Evolutionary conservation across 2,888 invertebrate species (phyloP).

Genomic region (Protula sp.): DNA sequence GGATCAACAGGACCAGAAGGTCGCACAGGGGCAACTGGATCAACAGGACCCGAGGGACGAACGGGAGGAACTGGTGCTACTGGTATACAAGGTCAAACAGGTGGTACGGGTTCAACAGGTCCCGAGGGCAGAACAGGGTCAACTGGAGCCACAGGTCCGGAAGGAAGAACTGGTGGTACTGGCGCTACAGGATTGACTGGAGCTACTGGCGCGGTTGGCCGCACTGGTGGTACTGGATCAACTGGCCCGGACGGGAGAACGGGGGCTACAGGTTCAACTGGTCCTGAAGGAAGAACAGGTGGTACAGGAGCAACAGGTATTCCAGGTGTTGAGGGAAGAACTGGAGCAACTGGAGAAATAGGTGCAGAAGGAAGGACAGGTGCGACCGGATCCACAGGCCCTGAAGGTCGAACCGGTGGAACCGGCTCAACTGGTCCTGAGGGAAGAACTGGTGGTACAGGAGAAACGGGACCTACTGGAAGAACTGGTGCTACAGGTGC

Average conservation of each 20-base stretch:
- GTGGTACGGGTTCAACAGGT: slow-evolving; percentile 13
- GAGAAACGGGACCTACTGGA: slow-evolving; percentile 9
- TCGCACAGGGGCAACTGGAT: background rate
- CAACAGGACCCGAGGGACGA: slow-evolving; percentile 6
- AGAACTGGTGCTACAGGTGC: slow-evolving; percentile 9
- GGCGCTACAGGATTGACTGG: slow-evolving; percentile 14
- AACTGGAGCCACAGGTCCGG: slow-evolving; percentile 1
- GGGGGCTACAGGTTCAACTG: slow-evolving; percentile 16
- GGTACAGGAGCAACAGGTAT: slow-evolving; percentile 1
- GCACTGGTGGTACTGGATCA: slow-evolving; percentile 19
- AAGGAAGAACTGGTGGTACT: slow-evolving; percentile 7
- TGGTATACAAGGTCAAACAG: slow-evolving; percentile 11
- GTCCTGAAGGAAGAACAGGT: slow-evolving; percentile 16
- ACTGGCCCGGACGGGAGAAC: slow-evolving; percentile 17
- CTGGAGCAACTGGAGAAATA: slow-evolving; percentile 10
- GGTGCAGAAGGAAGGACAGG: slow-evolving; percentile 10
- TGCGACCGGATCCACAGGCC: slow-evolving; percentile 12
- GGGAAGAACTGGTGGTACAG: slow-evolving; percentile 12
- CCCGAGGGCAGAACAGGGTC: slow-evolving; percentile 1
- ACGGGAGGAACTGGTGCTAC: slow-evolving; percentile 11
- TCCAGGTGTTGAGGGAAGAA: slow-evolving; percentile 3
- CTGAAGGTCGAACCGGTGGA: slow-evolving; percentile 10
- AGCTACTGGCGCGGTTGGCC: slow-evolving; percentile 7
- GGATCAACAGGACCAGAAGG: background rate
- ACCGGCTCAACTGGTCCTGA: slow-evolving; percentile 10